Evolutionary conservation across 2,113 vertebrate genomes (phyloP), one percentile per base, ranked within the genome.

Genomic region (Hippolais icterina): DNA sequence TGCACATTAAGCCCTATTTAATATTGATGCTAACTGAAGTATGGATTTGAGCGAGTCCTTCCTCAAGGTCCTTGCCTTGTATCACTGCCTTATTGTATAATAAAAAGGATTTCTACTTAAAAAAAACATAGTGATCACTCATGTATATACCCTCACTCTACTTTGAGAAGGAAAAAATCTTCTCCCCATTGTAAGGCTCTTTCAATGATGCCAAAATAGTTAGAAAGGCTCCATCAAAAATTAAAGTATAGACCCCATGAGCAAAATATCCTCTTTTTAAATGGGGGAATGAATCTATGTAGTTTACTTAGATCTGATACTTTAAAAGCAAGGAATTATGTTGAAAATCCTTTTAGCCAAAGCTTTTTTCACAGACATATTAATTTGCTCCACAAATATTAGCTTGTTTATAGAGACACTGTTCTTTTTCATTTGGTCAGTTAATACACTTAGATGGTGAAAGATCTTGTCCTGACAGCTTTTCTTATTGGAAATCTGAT

Each of bases 1-100:
- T 97, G 95, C 95, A 95, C 87, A 77, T 92, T 96, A 96, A 89
- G 80, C 59, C 90, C 80, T 91, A 68, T 96, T 95, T 95, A 96
- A 95, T 96, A 94, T 68, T 93, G 87, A 94, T 96, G 89, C 16
- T 93, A 95, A 91, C 82, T 89, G 96, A 96, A 96, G 92, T 95
- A 92, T 78, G 85, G 83, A 86, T 97, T 94, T 90, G 63, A 90
- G 63, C 64, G 78, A 86, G 70, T 74, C 92, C 66, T 90, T 95
- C 77, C 72, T 93, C 56, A 65, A 97, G 89, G 85, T 95, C 94
- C 52, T 87, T 95, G 80, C 74, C 25, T 85, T 94, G 27, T 89
- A 56, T 85, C 49, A 78, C 60, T 92, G 74, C 29, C 46, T 83
- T 80, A 23, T n/a, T 77, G 59, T 80, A 59, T 31, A 89, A 75